phyloP scores from a whole-genome alignment of 2,888 invertebrate genomes.

The Drosophila mayaguana region DNA sequence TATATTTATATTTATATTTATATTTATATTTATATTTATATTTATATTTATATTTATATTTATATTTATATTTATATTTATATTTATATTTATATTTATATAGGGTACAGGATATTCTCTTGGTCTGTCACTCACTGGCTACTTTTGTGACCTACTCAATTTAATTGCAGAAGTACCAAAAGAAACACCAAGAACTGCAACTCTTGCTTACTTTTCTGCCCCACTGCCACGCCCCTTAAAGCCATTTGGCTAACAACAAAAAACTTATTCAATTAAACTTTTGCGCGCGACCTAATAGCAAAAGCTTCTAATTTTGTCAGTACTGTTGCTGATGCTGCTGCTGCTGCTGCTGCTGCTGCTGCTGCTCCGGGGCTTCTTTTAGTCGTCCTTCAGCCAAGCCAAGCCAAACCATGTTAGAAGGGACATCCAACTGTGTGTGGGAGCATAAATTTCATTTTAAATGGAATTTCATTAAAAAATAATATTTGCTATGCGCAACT shows the following conservation, averaged over 20 bases:
- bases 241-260: constrained; percentile 30
- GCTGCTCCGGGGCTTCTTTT: constrained; percentile 3
- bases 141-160: constrained; percentile 54
- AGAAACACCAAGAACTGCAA: constrained; percentile 41
- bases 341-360: constrained; percentile 2
- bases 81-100: background rate
- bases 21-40: background rate
- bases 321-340: background rate
- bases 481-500: constrained; percentile 62
- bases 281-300: constrained; percentile 61
- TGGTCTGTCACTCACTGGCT: background rate
- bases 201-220: constrained; percentile 12
- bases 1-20: constrained; percentile 5
- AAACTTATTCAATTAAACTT: constrained; percentile 80
- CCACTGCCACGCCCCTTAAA: background rate
- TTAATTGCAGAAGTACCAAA: constrained; percentile 57
- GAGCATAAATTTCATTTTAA: constrained; percentile 70
- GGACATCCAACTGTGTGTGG: constrained; percentile 38
- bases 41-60: constrained; percentile 7
- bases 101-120: constrained; percentile 14
- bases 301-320: constrained; percentile 48
- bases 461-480: constrained; percentile 77
- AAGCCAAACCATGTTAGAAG: constrained; percentile 10
- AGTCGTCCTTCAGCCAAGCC: constrained; percentile 3
- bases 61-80: background rate